Base-by-base conservation (phyloP, 2,113 vertebrate genomes). In the Mesembrinibis cayennensis region DNA sequence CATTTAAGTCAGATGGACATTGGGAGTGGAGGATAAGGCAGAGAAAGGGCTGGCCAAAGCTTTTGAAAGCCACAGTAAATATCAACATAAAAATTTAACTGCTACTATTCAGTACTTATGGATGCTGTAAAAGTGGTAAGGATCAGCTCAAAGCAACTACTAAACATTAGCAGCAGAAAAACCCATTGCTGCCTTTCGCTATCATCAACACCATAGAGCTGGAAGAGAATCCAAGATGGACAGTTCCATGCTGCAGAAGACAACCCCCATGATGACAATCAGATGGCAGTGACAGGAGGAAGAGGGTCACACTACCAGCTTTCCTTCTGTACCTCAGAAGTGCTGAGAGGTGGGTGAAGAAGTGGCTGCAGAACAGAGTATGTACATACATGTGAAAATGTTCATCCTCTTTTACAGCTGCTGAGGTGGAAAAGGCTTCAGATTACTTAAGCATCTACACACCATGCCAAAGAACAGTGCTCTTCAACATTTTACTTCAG, bases 361-460 rank as follows among this genome's bases (percentile, higher is more conserved):
- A 87, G 38, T 22, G 16, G 22, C 55, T 87, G 73, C 16, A 55
- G 34, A 87, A 70, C 30, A 27, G 2, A 25, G 8, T 44, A 15
- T 2, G 15, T 42, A 44, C 1, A 1, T 34, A 45, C 12, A 18
- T 0, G 1, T 45, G 21, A 72, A 79, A 72, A 26, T 29, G 9
- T 4, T 88, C 34, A 55, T 12, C 52, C 70, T 87, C 82, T 87
- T 58, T 49, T 45, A 56, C 15, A 65, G 49, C 4, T 77, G 62
- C 34, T 69, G 53, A 40, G 45, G 27, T 69, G 29, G 66, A 87
- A 90, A 55, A 44, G 32, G 27, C 44, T 83, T 90, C 58, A 80
- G 63, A 56, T 62, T 77, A 56, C 38, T 70, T 25, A 70, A 14
- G 29, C 16, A 69, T 55, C 40, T 26, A 69, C 49, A 30, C 56